phyloP scores from a whole-genome alignment of 2,113 vertebrate genomes.

The Aramus guarauna region DNA sequence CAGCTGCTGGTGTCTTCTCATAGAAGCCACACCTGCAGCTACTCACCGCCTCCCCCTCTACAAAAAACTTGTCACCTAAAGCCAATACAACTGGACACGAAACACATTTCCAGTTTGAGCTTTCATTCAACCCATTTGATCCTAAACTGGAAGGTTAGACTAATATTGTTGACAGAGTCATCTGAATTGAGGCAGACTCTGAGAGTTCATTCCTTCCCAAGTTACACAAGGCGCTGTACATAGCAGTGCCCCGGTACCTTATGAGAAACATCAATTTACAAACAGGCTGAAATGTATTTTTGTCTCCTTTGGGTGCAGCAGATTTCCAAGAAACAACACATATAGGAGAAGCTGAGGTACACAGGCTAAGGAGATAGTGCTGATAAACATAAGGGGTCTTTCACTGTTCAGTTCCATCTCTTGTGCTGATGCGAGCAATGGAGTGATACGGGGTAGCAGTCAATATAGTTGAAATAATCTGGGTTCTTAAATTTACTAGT shows the following conservation, averaged over 20 bases:
- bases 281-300: neutral
- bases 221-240: neutral
- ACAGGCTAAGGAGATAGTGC: neutral
- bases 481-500: rapidly evolving
- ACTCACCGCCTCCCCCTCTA: rapidly evolving
- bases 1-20: neutral
- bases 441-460: neutral
- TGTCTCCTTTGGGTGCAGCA: neutral
- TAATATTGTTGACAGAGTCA: neutral
- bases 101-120: conserved; percentile 1
- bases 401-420: neutral
- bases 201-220: neutral
- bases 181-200: neutral
- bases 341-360: neutral
- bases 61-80: neutral
- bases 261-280: neutral
- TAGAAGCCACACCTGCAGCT: neutral
- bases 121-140: neutral
- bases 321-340: neutral
- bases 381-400: neutral
- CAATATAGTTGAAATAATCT: neutral
- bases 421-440: neutral
- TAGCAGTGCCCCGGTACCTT: neutral
- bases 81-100: neutral
- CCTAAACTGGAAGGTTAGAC: neutral